A percentile compares a stretch with the other conserved stretches of the same genome.
Conservation (phyloP, 1,140 invertebrate genomes). For the Drosophila micromelanica region DNA sequence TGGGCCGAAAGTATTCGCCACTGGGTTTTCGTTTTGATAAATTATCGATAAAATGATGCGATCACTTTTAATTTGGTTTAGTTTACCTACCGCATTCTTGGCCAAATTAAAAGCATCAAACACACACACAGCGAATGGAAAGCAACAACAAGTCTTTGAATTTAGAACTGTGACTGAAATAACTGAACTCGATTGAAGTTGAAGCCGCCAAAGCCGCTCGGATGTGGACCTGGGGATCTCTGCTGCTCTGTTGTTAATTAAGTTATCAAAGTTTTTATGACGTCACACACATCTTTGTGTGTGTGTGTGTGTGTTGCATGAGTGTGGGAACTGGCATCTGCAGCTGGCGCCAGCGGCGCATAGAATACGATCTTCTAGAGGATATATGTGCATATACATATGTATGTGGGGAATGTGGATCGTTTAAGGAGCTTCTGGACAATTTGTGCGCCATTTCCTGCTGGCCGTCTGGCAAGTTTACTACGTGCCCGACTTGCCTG, state of each 20-base stretch:
- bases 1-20: constrained; percentile 72
- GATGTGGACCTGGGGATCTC: constrained; percentile 1
- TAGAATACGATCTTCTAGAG: constrained; percentile 41
- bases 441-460: constrained; percentile 52
- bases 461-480: constrained; percentile 30
- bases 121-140: constrained; percentile 4
- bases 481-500: constrained; percentile 34
- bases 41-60: constrained; percentile 83
- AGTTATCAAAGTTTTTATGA: constrained; percentile 82
- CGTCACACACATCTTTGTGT: constrained; percentile 42
- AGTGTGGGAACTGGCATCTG: constrained; percentile 24
- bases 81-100: constrained; percentile 81
- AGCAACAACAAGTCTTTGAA: constrained; percentile 22
- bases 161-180: constrained; percentile 31
- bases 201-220: constrained; percentile 1
- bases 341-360: constrained; percentile 70
- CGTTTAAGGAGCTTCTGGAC: constrained; percentile 37
- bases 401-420: constrained; percentile 27
- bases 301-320: background rate
- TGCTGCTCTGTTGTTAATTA: constrained; percentile 65
- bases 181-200: constrained; percentile 28
- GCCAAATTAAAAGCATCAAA: constrained; percentile 53
- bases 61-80: constrained; percentile 83
- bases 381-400: background rate
- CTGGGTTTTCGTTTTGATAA: constrained; percentile 78